Evolutionary conservation across 2,797 vertebrate genomes (phyloP).

Genomic region (Aratinga solstitialis): DNA sequence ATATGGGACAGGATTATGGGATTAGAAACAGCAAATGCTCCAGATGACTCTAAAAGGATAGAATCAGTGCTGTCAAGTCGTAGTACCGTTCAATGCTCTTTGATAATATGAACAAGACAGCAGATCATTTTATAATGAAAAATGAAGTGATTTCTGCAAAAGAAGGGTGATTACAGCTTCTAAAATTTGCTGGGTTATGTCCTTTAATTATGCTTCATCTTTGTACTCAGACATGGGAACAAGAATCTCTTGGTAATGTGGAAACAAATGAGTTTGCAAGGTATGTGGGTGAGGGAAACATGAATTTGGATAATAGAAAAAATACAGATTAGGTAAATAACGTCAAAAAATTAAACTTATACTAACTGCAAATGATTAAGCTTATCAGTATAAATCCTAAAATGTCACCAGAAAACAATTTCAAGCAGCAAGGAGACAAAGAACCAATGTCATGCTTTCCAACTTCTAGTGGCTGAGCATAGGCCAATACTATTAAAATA

Average conservation of each 20-base stretch:
- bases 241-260: neutral
- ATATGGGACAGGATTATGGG: neutral
- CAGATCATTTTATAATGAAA: neutral
- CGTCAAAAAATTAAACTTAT: neutral
- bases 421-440: neutral
- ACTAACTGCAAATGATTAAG: neutral
- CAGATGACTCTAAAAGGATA: neutral
- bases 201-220: neutral
- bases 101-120: neutral
- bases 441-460: neutral
- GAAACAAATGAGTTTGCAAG: neutral
- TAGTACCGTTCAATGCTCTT: neutral
- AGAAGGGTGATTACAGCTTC: neutral
- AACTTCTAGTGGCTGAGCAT: neutral
- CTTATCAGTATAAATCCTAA: neutral
- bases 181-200: neutral
- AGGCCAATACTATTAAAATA: neutral
- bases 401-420: neutral
- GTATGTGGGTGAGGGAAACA: neutral
- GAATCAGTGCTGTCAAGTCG: neutral
- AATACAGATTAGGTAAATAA: neutral
- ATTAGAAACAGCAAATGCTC: neutral
- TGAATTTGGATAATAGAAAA: neutral
- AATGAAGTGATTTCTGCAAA: neutral
- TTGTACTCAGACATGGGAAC: neutral